phyloP scores from a whole-genome alignment of 2,113 vertebrate species.

The Tetrao urogallus region DNA sequence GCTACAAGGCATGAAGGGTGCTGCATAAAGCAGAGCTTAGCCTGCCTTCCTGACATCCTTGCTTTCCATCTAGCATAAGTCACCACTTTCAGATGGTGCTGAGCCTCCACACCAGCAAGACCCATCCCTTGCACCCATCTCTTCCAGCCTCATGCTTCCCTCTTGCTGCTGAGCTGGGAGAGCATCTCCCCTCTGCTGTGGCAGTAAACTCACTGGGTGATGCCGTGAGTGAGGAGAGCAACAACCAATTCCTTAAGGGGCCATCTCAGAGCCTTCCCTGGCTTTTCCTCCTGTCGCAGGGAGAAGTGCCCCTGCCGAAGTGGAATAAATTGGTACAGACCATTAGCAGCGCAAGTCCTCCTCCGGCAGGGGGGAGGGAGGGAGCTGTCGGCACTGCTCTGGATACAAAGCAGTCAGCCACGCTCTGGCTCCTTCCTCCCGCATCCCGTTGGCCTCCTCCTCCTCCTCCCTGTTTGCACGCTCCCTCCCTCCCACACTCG shows the following conservation, averaged over 20 bases:
- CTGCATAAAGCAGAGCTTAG: neutral
- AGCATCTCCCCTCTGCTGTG: neutral
- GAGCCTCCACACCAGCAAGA: neutral
- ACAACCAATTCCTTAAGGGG: constrained; percentile 47
- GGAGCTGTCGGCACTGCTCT: constrained; percentile 79
- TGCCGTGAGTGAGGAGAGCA: neutral
- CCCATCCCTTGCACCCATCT: neutral
- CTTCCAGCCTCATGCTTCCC: neutral
- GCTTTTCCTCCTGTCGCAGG: neutral
- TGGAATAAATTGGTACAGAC: constrained; percentile 87
- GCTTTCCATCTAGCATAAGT: neutral
- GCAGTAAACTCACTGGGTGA: neutral
- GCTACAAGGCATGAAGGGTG: fast-evolving
- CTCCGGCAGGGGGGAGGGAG: constrained; percentile 68
- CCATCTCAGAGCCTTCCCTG: neutral
- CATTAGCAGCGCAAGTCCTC: constrained; percentile 80
- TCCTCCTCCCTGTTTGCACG: neutral
- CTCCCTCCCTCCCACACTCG: neutral
- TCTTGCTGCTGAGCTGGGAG: neutral
- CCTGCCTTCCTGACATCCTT: neutral
- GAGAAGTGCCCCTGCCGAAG: constrained; percentile 81
- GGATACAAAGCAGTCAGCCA: constrained; percentile 84
- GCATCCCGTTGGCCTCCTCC: constrained; percentile 17
- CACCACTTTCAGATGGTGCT: neutral
- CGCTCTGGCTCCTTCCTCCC: constrained; percentile 71